These are phyloP conservation scores for Lepeophtheirus salmonis DNA, from an alignment of 1,140 invertebrate genomes.

Conservation along the genomic window DNA sequence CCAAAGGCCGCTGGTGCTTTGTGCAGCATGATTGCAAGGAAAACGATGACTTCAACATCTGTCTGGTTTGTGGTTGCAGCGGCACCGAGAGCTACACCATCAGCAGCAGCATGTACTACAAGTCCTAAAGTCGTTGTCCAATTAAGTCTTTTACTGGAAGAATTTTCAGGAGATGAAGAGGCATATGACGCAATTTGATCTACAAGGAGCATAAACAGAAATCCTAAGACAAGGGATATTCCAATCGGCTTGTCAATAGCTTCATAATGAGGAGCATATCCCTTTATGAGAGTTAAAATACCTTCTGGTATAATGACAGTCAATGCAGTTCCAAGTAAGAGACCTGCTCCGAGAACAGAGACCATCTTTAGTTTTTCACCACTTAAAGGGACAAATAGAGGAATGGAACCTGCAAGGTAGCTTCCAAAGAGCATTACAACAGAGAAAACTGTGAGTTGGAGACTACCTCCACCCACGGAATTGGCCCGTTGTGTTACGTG, in stretches of 20 bases:
- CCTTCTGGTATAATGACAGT: slow-evolving; percentile 98
- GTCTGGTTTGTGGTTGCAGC: slow-evolving; percentile 82
- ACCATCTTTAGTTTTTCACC: slow-evolving; percentile 83
- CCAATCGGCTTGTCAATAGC: slow-evolving; percentile 36
- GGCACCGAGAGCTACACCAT: slow-evolving; percentile 88
- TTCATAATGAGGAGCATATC: slow-evolving; percentile 21
- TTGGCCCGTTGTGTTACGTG: not conserved
- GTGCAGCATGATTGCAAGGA: slow-evolving; percentile 95
- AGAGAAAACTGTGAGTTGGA: slow-evolving; percentile 21
- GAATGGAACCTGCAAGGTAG: slow-evolving; percentile 76
- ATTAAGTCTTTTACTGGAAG: not conserved
- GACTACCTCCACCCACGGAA: not conserved
- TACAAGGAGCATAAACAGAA: slow-evolving; percentile 92
- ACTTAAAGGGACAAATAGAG: slow-evolving; percentile 62
- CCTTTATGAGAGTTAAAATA: slow-evolving; percentile 51
- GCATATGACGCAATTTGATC: slow-evolving; percentile 36
- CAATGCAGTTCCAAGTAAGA: slow-evolving; percentile 90
- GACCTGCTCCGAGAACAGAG: slow-evolving; percentile 82
- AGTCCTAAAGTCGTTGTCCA: slow-evolving; percentile 59
- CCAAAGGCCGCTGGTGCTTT: slow-evolving; percentile 98
- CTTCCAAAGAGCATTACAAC: slow-evolving; percentile 81
- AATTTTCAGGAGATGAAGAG: not conserved
- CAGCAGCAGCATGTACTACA: slow-evolving; percentile 93
- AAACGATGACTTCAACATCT: slow-evolving; percentile 93
- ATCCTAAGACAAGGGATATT: slow-evolving; percentile 56